A percentile compares a stretch with the other conserved stretches of the same genome.
These are phyloP conservation scores for Trogon melanurus DNA, from an alignment of 2,113 vertebrate species.

Conservation along the genomic window DNA sequence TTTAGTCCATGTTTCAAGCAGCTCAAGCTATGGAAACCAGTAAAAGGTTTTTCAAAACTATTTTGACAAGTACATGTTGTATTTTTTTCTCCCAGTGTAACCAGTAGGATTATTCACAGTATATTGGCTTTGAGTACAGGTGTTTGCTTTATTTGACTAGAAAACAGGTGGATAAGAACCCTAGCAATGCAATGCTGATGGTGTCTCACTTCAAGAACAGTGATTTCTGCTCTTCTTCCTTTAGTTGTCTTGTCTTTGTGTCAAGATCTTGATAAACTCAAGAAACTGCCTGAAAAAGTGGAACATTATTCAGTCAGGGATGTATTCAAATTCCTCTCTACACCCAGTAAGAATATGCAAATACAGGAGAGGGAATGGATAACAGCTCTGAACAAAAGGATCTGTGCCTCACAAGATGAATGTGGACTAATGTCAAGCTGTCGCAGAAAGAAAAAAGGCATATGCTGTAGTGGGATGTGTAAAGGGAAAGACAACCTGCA, in stretches of 20 bases:
- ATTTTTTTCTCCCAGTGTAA: neutral
- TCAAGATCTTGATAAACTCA: neutral
- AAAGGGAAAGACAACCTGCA: conserved; percentile 3
- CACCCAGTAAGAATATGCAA: neutral
- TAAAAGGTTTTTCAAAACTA: neutral
- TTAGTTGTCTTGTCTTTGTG: neutral
- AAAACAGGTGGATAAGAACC: neutral
- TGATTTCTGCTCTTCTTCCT: neutral
- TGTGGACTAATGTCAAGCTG: neutral
- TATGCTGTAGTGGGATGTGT: conserved; percentile 27
- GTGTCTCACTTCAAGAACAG: neutral
- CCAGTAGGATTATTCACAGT: neutral
- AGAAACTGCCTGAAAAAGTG: neutral
- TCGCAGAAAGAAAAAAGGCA: neutral
- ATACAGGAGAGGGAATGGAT: neutral
- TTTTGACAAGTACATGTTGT: neutral
- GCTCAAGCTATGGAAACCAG: neutral
- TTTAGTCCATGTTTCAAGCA: neutral
- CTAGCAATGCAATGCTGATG: neutral
- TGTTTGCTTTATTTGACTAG: neutral
- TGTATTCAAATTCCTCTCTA: neutral
- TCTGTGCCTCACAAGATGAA: neutral
- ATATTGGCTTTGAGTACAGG: neutral
- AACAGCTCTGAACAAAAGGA: neutral
- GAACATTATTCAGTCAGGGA: neutral